Percentiles rank a stretch among this genome's conserved stretches.
Evolutionary conservation across 2,797 vertebrate genomes (phyloP).

Genomic region (Avahi laniger): DNA sequence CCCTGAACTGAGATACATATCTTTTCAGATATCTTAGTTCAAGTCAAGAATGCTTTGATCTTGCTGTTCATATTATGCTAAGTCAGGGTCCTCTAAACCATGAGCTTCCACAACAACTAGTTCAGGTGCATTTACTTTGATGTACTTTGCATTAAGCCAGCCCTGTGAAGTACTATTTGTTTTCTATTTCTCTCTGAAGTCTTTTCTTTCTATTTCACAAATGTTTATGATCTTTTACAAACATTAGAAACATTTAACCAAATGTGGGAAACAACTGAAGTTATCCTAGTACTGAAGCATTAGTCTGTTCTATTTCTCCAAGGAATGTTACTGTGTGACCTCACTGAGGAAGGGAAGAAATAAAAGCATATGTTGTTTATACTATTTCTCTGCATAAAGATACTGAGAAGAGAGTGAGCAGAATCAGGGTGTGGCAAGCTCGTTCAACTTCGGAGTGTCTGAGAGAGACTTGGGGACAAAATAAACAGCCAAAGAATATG

Average conservation of each 20-base stretch:
- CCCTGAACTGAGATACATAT: not conserved
- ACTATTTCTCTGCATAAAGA: not conserved
- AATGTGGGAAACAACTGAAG: slow-evolving; percentile 9
- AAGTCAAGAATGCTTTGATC: not conserved
- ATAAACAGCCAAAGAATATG: not conserved
- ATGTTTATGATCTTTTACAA: slow-evolving; percentile 39
- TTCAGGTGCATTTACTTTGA: not conserved
- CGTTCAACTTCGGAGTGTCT: slow-evolving; percentile 3
- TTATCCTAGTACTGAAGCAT: not conserved
- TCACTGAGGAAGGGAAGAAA: slow-evolving; percentile 7
- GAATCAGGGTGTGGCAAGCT: not conserved
- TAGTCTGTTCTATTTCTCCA: not conserved
- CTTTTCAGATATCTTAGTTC: not conserved
- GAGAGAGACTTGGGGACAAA: not conserved
- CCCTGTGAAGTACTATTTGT: not conserved
- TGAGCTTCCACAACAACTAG: not conserved
- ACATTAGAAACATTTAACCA: not conserved
- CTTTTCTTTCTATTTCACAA: not conserved
- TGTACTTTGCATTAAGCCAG: not conserved
- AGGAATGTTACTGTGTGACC: not conserved
- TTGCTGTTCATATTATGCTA: not conserved
- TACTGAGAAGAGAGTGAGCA: not conserved
- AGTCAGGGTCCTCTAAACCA: not conserved
- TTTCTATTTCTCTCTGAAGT: not conserved
- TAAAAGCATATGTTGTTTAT: not conserved